Percentiles rank a stretch among this genome's conserved stretches.
Conservation (phyloP, 2,888 invertebrate genomes). For the Chalcis sispes region DNA sequence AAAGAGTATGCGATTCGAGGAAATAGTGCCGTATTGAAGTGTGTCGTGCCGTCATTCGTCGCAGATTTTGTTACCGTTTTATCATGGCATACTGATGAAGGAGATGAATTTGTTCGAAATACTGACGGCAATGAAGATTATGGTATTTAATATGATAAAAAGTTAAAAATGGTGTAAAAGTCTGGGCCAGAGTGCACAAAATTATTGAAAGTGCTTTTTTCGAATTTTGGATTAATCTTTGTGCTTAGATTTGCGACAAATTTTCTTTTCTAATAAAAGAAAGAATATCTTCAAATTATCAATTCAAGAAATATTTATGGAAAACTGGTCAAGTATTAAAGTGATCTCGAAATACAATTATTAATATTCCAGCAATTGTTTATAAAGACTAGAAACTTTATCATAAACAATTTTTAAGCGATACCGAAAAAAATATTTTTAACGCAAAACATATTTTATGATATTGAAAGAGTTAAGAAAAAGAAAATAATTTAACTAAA, state of each 20-base stretch:
- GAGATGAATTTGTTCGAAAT: conserved; percentile 83
- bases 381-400: too few species aligned
- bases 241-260: too few species aligned
- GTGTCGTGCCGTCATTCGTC: conserved; percentile 94
- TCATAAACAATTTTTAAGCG: too few species aligned
- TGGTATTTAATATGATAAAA: conserved; percentile 74
- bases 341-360: too few species aligned
- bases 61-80: conserved; percentile 93
- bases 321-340: too few species aligned
- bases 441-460: too few species aligned
- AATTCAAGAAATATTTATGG: too few species aligned
- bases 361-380: too few species aligned
- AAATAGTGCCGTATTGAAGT: conserved; percentile 91
- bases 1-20: conserved; percentile 94
- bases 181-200: conserved; percentile 55
- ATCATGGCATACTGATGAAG: conserved; percentile 90
- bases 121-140: conserved; percentile 77
- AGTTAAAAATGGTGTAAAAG: not conserved
- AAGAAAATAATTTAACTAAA: not conserved
- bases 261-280: conserved; percentile 4
- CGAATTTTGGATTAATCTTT: too few species aligned
- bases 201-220: not conserved
- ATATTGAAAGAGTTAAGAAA: not conserved
- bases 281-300: too few species aligned
- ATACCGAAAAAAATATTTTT: too few species aligned